A percentile compares a stretch with the other conserved stretches of the same genome.
These are phyloP conservation scores for Cavia porcellus DNA, from an alignment of 2,113 vertebrate species.

Conservation along the genomic window DNA sequence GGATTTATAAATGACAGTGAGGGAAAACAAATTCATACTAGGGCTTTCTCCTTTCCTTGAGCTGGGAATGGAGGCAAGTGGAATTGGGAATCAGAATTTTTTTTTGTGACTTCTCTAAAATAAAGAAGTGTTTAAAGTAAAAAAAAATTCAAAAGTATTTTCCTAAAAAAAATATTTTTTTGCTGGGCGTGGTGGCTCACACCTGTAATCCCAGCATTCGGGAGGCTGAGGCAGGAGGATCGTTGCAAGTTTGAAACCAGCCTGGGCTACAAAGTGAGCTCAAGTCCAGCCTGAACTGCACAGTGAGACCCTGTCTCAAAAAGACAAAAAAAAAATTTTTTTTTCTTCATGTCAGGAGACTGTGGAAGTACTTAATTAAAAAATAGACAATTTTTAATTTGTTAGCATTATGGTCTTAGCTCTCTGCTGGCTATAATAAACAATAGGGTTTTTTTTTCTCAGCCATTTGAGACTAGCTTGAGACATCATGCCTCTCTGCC, in stretches of 20 bases:
- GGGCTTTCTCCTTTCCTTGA: neutral
- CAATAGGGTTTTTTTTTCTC: neutral
- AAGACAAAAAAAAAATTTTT: too few species aligned
- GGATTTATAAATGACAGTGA: neutral
- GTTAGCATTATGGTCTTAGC: neutral
- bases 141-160: constrained; percentile 38
- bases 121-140: constrained; percentile 1
- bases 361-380: constrained; percentile 11
- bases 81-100: neutral
- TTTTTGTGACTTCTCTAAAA: neutral
- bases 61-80: neutral
- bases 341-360: constrained; percentile 39
- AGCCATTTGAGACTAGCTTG: neutral
- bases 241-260: too few species aligned
- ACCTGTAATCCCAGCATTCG: too few species aligned
- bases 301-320: too few species aligned
- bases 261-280: too few species aligned
- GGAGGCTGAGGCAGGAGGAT: too few species aligned
- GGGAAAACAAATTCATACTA: neutral
- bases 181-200: too few species aligned
- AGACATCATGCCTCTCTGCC: neutral
- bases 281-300: too few species aligned
- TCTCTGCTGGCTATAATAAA: neutral
- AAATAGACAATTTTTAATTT: neutral
- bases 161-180: neutral